Evolutionary conservation across 2,797 vertebrate genomes (phyloP).

Genomic region (Catamblyrhynchus diadema): DNA sequence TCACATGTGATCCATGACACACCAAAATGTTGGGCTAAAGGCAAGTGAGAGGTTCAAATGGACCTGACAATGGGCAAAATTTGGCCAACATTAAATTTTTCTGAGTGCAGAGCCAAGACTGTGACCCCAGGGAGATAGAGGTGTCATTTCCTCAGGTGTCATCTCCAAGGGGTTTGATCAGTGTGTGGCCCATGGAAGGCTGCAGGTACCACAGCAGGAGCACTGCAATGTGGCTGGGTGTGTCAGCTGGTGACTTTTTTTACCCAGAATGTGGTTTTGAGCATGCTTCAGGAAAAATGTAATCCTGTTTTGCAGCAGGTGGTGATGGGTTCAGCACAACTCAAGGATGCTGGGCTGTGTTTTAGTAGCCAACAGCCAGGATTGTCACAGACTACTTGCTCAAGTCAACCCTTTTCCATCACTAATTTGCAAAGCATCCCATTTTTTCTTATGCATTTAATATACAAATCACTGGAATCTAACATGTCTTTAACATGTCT

Average conservation of each 20-base stretch:
- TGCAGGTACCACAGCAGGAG: neutral
- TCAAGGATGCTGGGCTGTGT: rapidly evolving
- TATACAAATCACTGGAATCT: neutral
- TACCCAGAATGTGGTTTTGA: neutral
- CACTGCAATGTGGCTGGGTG: rapidly evolving
- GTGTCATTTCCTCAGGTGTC: neutral
- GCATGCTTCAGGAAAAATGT: neutral
- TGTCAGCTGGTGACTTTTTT: neutral
- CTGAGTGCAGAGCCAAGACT: neutral
- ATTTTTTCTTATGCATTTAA: neutral
- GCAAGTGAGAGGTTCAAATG: neutral
- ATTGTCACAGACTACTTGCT: neutral
- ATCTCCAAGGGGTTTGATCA: neutral
- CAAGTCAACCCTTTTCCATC: neutral
- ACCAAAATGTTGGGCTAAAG: neutral
- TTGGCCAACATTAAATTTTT: neutral
- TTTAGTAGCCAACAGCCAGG: neutral
- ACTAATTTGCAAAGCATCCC: neutral
- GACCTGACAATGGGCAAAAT: neutral
- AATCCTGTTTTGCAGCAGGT: neutral
- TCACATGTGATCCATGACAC: neutral
- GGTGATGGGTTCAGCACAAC: neutral
- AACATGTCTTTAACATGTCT: neutral
- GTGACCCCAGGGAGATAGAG: rapidly evolving
- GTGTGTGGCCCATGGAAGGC: neutral